These are phyloP conservation scores for Acanthosepion lycidas DNA, from an alignment of 2,888 invertebrate species.

Conservation along the genomic window DNA sequence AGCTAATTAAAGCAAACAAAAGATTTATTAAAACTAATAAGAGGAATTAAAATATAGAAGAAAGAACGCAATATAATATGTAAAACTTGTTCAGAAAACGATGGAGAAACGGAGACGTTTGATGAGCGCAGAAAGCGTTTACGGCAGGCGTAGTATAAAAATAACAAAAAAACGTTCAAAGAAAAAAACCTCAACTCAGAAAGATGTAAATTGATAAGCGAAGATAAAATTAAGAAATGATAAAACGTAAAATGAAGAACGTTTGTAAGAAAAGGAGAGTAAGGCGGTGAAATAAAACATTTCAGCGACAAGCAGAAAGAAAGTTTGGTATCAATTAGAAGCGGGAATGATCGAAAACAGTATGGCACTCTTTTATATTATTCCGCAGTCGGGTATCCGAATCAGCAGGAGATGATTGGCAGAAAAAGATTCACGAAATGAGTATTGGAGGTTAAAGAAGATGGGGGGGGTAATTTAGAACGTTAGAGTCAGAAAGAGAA, in stretches of 20 bases:
- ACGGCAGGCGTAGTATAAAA: too few species aligned
- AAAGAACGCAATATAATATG: too few species aligned
- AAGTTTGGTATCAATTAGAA: not conserved
- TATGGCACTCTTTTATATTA: not conserved
- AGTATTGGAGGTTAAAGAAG: not conserved
- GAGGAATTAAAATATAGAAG: too few species aligned
- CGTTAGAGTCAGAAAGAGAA: not conserved
- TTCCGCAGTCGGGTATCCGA: not conserved
- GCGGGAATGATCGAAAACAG: slow-evolving; percentile 8
- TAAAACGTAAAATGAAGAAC: not conserved
- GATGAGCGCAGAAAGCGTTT: too few species aligned
- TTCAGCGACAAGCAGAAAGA: not conserved
- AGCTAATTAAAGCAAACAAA: too few species aligned
- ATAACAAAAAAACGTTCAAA: too few species aligned
- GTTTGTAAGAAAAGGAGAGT: not conserved
- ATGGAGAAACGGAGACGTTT: too few species aligned
- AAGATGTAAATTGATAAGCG: not conserved
- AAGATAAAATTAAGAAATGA: not conserved
- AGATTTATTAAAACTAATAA: too few species aligned
- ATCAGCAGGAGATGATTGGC: slow-evolving; percentile 8
- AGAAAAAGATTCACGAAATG: not conserved
- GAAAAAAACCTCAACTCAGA: too few species aligned
- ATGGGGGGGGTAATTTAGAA: not conserved
- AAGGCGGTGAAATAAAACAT: not conserved
- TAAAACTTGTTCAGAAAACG: too few species aligned